Conservation (phyloP, 2,797 vertebrate species). For the Cichlasoma orientale region DNA sequence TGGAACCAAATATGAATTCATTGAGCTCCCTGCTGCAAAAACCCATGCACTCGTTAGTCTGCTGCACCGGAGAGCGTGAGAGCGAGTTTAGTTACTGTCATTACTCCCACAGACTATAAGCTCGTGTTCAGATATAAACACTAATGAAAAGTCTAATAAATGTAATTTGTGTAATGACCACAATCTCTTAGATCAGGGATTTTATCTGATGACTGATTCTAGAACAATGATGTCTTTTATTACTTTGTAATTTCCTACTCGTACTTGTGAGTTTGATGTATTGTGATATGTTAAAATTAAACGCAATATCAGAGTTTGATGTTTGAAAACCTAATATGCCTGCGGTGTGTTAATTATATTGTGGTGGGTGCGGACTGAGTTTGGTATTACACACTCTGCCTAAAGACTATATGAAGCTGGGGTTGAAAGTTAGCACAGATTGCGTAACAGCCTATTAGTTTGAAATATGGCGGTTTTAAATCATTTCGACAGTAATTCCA, state of each 20-base stretch:
- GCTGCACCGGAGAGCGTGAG: background rate
- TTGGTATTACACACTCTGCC: background rate
- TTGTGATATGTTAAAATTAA: background rate
- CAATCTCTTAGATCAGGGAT: background rate
- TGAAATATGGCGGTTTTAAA: background rate
- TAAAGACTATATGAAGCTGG: background rate
- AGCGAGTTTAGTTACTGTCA: background rate
- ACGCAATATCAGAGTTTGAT: background rate
- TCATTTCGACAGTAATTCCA: background rate
- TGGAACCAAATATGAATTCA: background rate
- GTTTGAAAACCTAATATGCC: background rate
- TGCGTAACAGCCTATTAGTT: background rate
- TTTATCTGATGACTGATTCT: background rate
- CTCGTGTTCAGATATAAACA: slow-evolving; percentile 2
- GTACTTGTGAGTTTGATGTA: background rate
- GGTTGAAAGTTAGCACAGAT: background rate
- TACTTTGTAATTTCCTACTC: background rate
- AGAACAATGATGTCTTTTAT: background rate
- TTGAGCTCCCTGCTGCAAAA: background rate
- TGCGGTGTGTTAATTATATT: background rate
- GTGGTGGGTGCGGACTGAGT: background rate
- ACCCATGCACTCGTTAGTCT: background rate
- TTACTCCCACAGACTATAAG: background rate
- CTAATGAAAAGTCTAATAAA: slow-evolving; percentile 25
- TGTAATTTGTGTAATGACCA: background rate